Percentiles rank a stretch among this genome's conserved stretches.
phyloP scores from a whole-genome alignment of 2,888 invertebrate species.

The Phasia obesa region DNA sequence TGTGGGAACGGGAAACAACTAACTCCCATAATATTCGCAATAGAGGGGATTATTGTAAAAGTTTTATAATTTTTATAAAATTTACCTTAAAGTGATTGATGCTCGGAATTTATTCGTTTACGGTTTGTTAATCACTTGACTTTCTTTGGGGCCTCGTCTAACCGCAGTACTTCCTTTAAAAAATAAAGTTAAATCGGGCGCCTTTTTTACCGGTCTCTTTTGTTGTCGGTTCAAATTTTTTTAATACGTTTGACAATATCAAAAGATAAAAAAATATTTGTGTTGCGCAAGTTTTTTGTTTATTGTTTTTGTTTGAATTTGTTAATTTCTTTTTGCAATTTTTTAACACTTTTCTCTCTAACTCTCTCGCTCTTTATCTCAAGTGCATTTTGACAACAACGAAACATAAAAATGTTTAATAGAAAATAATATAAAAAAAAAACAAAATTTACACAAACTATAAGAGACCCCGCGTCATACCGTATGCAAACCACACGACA shows the following conservation, averaged over 20 bases:
- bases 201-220: constrained; percentile 28
- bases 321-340: constrained; percentile 40
- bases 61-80: too few relatives aligned
- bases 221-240: constrained; percentile 8
- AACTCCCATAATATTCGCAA: too few relatives aligned
- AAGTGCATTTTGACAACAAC: constrained; percentile 42
- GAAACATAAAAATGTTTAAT: constrained; percentile 39
- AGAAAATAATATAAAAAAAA: constrained; percentile 35
- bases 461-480: constrained; percentile 31
- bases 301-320: constrained; percentile 29
- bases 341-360: constrained; percentile 46
- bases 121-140: constrained; percentile 20
- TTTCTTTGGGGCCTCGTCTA: constrained; percentile 8
- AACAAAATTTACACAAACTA: constrained; percentile 46
- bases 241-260: not conserved
- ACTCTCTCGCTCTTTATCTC: too few relatives aligned
- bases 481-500: constrained; percentile 61
- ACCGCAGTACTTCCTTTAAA: not conserved
- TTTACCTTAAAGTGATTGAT: too few relatives aligned
- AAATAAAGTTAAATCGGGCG: not conserved
- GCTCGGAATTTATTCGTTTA: constrained; percentile 34
- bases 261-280: constrained; percentile 9
- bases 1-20: too few relatives aligned
- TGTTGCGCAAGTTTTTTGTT: constrained; percentile 22
- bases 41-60: too few relatives aligned